These are phyloP conservation scores for Danio aesculapii DNA, from an alignment of 2,797 vertebrate species.

Conservation along the genomic window DNA sequence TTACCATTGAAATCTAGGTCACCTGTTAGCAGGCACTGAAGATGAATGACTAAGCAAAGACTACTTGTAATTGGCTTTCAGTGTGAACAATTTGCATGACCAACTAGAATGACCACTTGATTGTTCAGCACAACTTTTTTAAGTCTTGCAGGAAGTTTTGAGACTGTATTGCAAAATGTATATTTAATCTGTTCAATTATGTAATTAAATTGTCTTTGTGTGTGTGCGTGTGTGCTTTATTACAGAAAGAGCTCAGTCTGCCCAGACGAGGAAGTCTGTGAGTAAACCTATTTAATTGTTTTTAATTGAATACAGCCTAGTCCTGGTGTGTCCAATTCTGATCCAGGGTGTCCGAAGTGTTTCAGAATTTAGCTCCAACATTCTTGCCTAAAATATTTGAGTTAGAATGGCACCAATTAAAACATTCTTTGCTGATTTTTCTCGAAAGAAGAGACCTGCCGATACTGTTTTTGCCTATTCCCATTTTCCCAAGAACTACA, in stretches of 20 bases:
- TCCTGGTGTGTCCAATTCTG: no score
- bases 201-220: neutral
- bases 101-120: neutral
- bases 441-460: no score
- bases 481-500: no score
- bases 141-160: neutral
- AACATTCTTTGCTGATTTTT: no score
- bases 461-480: no score
- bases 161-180: no score
- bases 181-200: neutral
- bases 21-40: slow-evolving; percentile 3
- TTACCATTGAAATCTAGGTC: slow-evolving; percentile 41
- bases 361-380: no score
- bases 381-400: no score
- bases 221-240: slow-evolving; percentile 49
- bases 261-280: slow-evolving; percentile 98
- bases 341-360: no score
- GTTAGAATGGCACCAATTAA: no score
- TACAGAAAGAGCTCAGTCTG: slow-evolving; percentile 98
- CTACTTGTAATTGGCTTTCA: slow-evolving; percentile 1
- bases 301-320: neutral
- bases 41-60: slow-evolving; percentile 39
- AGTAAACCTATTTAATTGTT: slow-evolving; percentile 76
- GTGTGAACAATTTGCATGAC: neutral
- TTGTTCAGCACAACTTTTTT: neutral